These are phyloP conservation scores for Gryllus bimaculatus DNA, from an alignment of 1,140 invertebrate species.

Conservation along the genomic window DNA sequence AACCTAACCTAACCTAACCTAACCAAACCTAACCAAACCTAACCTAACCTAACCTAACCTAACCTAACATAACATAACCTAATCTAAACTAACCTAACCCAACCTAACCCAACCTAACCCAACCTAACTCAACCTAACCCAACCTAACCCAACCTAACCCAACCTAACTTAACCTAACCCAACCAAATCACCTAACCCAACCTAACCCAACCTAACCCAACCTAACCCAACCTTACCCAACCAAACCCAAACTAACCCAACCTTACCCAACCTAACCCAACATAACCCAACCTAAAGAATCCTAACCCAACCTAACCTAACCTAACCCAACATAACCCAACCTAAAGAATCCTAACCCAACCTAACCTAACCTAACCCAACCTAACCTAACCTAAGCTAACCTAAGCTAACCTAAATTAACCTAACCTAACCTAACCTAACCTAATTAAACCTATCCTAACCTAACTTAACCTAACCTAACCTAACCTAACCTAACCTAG, in stretches of 20 bases:
- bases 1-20: too few species aligned
- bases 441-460: conserved; percentile 8
- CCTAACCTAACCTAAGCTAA: conserved; percentile 18
- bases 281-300: not conserved
- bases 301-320: conserved; percentile 16
- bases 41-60: conserved; percentile 7
- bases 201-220: conserved; percentile 16
- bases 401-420: conserved; percentile 18
- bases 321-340: conserved; percentile 7
- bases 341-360: conserved; percentile 15
- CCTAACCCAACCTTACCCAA: conserved; percentile 12
- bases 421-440: conserved; percentile 11
- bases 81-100: not conserved
- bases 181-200: conserved; percentile 12
- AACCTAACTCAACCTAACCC: conserved; percentile 11
- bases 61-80: conserved; percentile 6
- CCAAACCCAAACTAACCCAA: conserved; percentile 10
- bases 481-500: conserved; percentile 8
- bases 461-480: conserved; percentile 12
- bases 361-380: not conserved
- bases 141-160: conserved; percentile 14
- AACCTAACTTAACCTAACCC: conserved; percentile 13
- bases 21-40: too few species aligned
- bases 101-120: conserved; percentile 3
- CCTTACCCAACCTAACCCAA: conserved; percentile 13